Evolutionary conservation across 2,113 vertebrate species (phyloP).

Genomic region (Brienomyrus brachyistius): DNA sequence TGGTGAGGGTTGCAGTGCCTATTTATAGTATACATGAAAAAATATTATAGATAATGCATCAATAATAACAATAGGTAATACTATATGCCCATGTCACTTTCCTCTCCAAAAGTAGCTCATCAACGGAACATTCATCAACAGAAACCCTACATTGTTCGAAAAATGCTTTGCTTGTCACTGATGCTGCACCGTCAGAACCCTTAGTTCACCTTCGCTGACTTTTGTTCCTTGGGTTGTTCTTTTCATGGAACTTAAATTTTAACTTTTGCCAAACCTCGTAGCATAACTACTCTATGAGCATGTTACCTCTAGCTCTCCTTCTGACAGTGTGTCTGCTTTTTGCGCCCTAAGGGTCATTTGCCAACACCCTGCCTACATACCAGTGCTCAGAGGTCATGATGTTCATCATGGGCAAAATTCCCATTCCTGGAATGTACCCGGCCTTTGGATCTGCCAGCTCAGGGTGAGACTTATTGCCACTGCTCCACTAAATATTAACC

Average conservation of each 20-base stretch:
- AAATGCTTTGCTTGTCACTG: background rate
- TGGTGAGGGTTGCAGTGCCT: background rate
- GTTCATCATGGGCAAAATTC: constrained; percentile 92
- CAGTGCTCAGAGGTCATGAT: constrained; percentile 91
- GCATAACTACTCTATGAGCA: background rate
- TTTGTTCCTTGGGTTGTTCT: background rate
- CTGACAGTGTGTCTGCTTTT: too few relatives aligned
- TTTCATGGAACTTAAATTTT: background rate
- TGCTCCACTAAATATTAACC: background rate
- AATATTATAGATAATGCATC: background rate
- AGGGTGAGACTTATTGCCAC: constrained; percentile 56
- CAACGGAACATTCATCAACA: background rate
- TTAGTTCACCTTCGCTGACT: background rate
- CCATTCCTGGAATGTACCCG: constrained; percentile 74
- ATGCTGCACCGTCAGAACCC: background rate
- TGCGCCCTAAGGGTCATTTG: constrained; percentile 68
- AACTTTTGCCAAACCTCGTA: background rate
- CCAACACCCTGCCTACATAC: constrained; percentile 79
- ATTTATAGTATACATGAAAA: background rate
- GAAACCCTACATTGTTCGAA: background rate
- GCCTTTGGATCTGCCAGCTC: constrained; percentile 63
- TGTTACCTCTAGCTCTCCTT: background rate
- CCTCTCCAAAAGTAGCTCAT: background rate
- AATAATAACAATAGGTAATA: background rate
- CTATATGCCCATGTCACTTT: background rate